Conservation (phyloP, 1,140 invertebrate species). For the Ectropis grisescens region DNA sequence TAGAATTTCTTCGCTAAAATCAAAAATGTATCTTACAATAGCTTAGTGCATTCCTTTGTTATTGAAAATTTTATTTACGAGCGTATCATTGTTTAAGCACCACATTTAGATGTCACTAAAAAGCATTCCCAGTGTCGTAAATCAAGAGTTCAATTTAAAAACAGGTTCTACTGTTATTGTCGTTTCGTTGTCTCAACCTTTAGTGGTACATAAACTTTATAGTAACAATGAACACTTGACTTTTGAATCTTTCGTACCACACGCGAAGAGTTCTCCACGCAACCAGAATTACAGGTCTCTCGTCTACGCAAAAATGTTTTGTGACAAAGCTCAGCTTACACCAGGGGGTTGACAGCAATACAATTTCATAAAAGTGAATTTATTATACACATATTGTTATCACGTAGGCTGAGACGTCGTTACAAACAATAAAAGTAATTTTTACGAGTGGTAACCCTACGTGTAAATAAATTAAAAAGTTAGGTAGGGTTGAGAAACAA, state of each 20-base stretch:
- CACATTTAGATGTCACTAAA: constrained; percentile 25
- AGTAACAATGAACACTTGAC: constrained; percentile 51
- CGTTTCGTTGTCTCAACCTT: constrained; percentile 29
- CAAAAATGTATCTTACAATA: too few species aligned
- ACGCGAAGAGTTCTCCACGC: constrained; percentile 14
- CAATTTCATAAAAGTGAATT: constrained; percentile 35
- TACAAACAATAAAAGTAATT: constrained; percentile 67
- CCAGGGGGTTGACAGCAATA: constrained; percentile 15
- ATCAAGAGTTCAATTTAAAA: constrained; percentile 30
- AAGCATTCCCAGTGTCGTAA: constrained; percentile 48
- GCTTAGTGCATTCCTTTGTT: too few species aligned
- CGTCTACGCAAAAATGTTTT: too few species aligned
- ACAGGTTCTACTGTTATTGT: constrained; percentile 25
- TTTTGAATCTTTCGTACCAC: constrained; percentile 27
- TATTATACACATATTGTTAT: constrained; percentile 58
- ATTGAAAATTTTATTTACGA: constrained; percentile 21
- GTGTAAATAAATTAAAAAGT: constrained; percentile 64
- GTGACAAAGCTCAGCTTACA: constrained; percentile 17
- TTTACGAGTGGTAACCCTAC: constrained; percentile 59
- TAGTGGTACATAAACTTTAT: constrained; percentile 33
- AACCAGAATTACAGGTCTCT: too few species aligned
- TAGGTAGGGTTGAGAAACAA: constrained; percentile 45
- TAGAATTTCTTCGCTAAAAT: too few species aligned
- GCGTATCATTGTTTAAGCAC: constrained; percentile 25
- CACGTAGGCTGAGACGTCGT: constrained; percentile 62